These are phyloP conservation scores for Nestor notabilis DNA, from an alignment of 2,113 vertebrate genomes.

Conservation along the genomic window DNA sequence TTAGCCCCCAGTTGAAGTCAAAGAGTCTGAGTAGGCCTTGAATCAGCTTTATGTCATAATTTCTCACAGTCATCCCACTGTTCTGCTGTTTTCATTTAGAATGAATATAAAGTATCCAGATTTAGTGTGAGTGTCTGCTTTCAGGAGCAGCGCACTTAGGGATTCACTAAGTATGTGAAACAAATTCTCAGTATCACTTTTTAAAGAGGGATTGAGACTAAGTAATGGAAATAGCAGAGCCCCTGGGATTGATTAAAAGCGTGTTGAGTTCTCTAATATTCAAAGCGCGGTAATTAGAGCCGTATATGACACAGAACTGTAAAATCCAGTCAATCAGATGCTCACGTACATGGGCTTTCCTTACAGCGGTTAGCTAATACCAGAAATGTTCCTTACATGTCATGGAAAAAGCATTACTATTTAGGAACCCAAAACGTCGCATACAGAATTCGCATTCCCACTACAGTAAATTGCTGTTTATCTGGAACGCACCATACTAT, in stretches of 20 bases:
- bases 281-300: not conserved
- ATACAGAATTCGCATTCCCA: not conserved
- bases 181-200: not conserved
- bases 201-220: not conserved
- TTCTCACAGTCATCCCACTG: conserved; percentile 21
- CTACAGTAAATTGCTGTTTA: not conserved
- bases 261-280: not conserved
- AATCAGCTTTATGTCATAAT: conserved; percentile 54
- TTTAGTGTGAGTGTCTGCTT: conserved; percentile 1
- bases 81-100: conserved; percentile 19
- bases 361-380: not conserved
- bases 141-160: conserved; percentile 1
- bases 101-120: not conserved
- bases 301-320: not conserved
- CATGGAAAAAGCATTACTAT: conserved; percentile 21
- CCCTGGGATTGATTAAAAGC: not conserved
- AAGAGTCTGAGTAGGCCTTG: conserved; percentile 30
- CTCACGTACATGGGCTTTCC: conserved; percentile 22
- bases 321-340: conserved; percentile 9
- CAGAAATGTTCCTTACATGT: not conserved
- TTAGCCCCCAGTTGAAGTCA: conserved; percentile 18
- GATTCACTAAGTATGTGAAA: conserved; percentile 31
- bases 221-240: conserved; percentile 31
- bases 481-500: not conserved
- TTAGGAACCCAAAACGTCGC: not conserved